Conservation (phyloP, 2,797 vertebrate genomes). For the Alauda arvensis region DNA sequence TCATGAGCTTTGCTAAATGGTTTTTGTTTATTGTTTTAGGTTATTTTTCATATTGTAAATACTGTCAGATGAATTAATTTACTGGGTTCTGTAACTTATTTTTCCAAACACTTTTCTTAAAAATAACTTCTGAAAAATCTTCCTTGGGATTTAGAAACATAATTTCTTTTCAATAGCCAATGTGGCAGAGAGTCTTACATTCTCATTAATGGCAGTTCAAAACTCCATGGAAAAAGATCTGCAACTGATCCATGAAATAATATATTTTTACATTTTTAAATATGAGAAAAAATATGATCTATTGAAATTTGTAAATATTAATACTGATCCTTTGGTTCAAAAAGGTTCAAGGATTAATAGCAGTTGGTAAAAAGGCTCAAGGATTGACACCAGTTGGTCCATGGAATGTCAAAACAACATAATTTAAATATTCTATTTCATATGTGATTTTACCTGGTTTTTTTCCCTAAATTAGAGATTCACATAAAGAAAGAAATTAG, state of each 20-base stretch:
- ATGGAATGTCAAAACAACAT: neutral
- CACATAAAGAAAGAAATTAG: neutral
- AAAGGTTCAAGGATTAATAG: neutral
- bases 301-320: neutral
- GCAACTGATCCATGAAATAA: neutral
- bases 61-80: neutral
- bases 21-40: neutral
- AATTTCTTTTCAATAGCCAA: neutral
- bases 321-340: neutral
- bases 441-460: neutral
- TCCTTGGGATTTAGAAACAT: neutral
- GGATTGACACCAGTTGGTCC: neutral
- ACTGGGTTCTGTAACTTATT: neutral
- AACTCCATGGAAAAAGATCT: neutral
- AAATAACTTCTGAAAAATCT: neutral
- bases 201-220: neutral
- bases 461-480: neutral
- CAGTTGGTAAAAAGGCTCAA: neutral
- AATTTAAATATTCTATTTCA: neutral
- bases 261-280: neutral
- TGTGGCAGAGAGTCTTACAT: neutral
- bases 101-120: rapidly evolving
- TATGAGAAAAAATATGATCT: neutral
- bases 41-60: neutral
- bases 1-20: neutral